phyloP scores from a whole-genome alignment of 2,888 invertebrate species.

The Serrognathus titanus region DNA sequence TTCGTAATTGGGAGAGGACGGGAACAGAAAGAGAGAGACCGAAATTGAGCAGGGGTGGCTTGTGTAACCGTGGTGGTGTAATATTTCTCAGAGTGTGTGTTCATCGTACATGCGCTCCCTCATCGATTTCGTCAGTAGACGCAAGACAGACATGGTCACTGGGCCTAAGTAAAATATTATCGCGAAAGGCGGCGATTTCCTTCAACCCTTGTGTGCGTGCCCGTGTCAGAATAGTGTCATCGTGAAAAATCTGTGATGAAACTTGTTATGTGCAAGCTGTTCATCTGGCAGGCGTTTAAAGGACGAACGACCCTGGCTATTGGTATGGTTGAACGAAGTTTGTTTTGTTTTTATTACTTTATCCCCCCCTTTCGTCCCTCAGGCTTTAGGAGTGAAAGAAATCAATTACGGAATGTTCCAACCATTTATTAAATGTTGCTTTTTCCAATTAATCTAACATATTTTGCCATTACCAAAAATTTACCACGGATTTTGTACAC shows the following conservation, averaged over 20 bases:
- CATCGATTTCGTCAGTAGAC: constrained; percentile 46
- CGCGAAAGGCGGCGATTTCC: constrained; percentile 22
- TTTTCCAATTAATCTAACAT: no score
- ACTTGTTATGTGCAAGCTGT: constrained; percentile 17
- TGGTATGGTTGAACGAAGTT: constrained; percentile 7
- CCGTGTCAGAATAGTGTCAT: constrained; percentile 1
- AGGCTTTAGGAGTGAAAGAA: background rate
- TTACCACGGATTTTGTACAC: no score
- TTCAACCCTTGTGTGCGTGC: constrained; percentile 1
- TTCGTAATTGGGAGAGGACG: no score
- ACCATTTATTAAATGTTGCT: background rate
- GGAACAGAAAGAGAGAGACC: no score
- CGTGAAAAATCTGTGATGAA: constrained; percentile 25
- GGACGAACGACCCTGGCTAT: constrained; percentile 9
- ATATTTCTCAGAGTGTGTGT: constrained; percentile 8
- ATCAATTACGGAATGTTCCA: background rate
- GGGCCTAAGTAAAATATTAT: constrained; percentile 40
- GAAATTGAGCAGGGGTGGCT: no score
- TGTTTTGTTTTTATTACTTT: background rate
- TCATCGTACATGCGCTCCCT: constrained; percentile 46
- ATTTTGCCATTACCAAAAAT: no score
- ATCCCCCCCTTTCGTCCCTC: background rate
- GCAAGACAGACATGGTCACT: constrained; percentile 44
- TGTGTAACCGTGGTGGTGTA: constrained; percentile 33
- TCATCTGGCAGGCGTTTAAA: constrained; percentile 7